Percentiles rank a stretch among this genome's conserved stretches.
Conservation (phyloP, 1,140 invertebrate species). For the Drosophila nigromelanica region DNA sequence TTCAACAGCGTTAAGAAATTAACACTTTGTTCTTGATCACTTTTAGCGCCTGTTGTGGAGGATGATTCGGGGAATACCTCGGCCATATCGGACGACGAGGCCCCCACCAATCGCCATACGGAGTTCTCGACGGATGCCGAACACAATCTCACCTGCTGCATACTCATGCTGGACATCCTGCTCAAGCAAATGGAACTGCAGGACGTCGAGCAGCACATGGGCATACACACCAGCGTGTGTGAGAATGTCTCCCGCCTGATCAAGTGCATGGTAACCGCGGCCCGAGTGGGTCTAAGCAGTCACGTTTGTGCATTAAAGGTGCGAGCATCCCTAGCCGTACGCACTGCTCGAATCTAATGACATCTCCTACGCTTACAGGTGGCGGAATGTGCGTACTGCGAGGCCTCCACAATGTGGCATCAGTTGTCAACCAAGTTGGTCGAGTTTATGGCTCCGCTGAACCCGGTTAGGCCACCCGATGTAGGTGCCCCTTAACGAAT, state of each 20-base stretch:
- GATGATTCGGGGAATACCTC: slow-evolving; percentile 89
- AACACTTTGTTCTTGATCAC: background rate
- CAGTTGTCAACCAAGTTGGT: slow-evolving; percentile 93
- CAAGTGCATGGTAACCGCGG: slow-evolving; percentile 91
- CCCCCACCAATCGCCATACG: slow-evolving; percentile 86
- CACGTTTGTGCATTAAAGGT: slow-evolving; percentile 88
- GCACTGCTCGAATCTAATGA: background rate
- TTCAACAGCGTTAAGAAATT: too few species aligned
- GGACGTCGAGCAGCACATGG: slow-evolving; percentile 92
- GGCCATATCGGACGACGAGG: slow-evolving; percentile 89
- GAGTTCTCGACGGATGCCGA: slow-evolving; percentile 88
- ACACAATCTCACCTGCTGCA: slow-evolving; percentile 95
- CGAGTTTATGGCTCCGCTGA: slow-evolving; percentile 90
- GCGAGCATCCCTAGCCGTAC: too few species aligned
- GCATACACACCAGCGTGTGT: slow-evolving; percentile 90
- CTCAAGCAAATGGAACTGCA: slow-evolving; percentile 98
- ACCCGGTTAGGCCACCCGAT: slow-evolving; percentile 90
- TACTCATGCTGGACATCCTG: slow-evolving; percentile 97
- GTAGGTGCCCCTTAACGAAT: slow-evolving; percentile 85
- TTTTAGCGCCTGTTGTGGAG: slow-evolving; percentile 87
- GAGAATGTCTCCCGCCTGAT: slow-evolving; percentile 91
- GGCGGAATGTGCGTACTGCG: slow-evolving; percentile 94
- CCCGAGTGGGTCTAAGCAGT: slow-evolving; percentile 88
- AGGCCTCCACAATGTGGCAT: slow-evolving; percentile 96
- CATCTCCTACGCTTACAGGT: slow-evolving; percentile 45